A percentile compares a stretch with the other conserved stretches of the same genome.
phyloP scores from a whole-genome alignment of 2,888 invertebrate species.

The Brachynemurus nebulosus region DNA sequence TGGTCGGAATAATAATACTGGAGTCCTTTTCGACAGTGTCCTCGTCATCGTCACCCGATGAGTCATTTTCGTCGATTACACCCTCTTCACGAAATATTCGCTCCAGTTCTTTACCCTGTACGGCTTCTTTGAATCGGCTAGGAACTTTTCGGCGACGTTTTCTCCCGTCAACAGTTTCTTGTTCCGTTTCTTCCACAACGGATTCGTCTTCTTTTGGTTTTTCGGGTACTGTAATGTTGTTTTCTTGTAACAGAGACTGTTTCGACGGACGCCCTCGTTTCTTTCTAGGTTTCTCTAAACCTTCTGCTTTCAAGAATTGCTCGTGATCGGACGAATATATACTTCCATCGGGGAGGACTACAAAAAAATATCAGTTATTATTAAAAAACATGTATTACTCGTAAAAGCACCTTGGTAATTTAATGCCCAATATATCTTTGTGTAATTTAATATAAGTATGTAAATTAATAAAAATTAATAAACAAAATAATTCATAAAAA shows the following conservation, averaged over 20 bases:
- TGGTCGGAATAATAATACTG: slow-evolving; percentile 9
- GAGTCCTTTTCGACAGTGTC: slow-evolving; percentile 20
- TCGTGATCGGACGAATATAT: slow-evolving; percentile 51
- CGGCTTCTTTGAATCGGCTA: slow-evolving; percentile 40
- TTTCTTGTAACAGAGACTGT: slow-evolving; percentile 30
- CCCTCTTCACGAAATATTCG: slow-evolving; percentile 59
- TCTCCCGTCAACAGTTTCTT: slow-evolving; percentile 38
- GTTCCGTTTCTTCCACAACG: slow-evolving; percentile 23
- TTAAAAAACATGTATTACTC: not conserved
- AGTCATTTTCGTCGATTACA: slow-evolving; percentile 46
- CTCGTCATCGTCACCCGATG: slow-evolving; percentile 31
- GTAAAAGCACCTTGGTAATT: too few relatives aligned
- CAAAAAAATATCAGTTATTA: slow-evolving; percentile 16
- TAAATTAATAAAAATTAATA: too few relatives aligned
- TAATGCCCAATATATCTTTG: too few relatives aligned
- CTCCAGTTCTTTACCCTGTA: slow-evolving; percentile 62
- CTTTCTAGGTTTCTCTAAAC: slow-evolving; percentile 47
- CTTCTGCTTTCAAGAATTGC: slow-evolving; percentile 46
- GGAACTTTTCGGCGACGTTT: slow-evolving; percentile 50
- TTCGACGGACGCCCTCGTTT: slow-evolving; percentile 61
- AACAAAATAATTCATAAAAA: too few relatives aligned
- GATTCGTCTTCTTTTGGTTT: slow-evolving; percentile 18
- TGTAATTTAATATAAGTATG: too few relatives aligned
- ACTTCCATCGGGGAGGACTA: slow-evolving; percentile 46
- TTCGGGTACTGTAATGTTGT: slow-evolving; percentile 18